These are phyloP conservation scores for Physocephala rufipes DNA, from an alignment of 2,888 invertebrate species.

Conservation along the genomic window DNA sequence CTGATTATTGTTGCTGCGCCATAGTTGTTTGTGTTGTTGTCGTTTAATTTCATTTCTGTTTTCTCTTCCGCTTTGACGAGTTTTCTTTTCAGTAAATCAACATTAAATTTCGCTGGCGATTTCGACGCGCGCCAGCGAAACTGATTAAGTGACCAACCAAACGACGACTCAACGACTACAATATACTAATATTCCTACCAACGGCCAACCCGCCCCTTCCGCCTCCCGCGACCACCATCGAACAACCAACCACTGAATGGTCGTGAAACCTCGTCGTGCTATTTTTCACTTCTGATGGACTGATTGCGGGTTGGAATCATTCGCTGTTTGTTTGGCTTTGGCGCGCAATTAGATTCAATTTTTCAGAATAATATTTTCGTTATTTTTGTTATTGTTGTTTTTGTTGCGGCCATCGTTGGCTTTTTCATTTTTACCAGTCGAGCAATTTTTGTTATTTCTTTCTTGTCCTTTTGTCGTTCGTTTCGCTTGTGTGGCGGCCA, in stretches of 20 bases:
- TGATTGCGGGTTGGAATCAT: no score
- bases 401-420: not conserved
- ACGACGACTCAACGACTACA: no score
- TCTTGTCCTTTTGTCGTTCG: not conserved
- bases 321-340: slow-evolving; percentile 27
- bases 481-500: slow-evolving; percentile 10
- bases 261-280: not conserved
- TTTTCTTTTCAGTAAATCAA: slow-evolving; percentile 13
- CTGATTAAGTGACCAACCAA: no score
- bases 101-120: slow-evolving; percentile 5
- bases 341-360: slow-evolving; percentile 31
- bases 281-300: slow-evolving; percentile 16
- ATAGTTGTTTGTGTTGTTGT: slow-evolving; percentile 37
- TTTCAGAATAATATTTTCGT: slow-evolving; percentile 18
- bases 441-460: not conserved
- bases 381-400: not conserved
- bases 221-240: not conserved
- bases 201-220: not conserved
- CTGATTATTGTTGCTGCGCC: no score
- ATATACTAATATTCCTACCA: no score
- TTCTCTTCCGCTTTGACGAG: not conserved
- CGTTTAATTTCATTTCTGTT: slow-evolving; percentile 11
- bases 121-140: not conserved
- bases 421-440: slow-evolving; percentile 3
- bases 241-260: no score